Evolutionary conservation across 2,888 invertebrate species (phyloP), one percentile per base, ranked within the genome.

Genomic region (Lepidochitona cinerea): DNA sequence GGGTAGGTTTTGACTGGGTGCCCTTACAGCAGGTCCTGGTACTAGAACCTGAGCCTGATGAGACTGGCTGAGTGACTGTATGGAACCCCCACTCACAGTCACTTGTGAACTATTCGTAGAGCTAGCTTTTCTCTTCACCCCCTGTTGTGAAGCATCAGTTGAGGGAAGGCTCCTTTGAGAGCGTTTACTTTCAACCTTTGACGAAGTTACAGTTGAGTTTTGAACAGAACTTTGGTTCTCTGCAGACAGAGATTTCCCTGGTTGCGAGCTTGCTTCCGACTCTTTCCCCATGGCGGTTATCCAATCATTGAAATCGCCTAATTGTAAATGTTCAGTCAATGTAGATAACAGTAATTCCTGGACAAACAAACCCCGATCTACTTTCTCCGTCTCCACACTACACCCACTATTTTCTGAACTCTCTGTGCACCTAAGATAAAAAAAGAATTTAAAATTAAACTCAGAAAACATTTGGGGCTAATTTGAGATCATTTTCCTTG

Each of bases 311-410:
- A 66, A 23, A 37, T 66, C 66, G 9, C 37, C 76, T 49, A 83
- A 69, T 49, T 83, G 79, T 71, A 89, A 84, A 65, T 85, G 85
- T 75, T 89, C 92, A 72, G 92, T 91, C 85, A 93, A 89, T 75
- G 94, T 93, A 52, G 94, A 93, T 82, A 94, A 90, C 81, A 94
- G 90, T 82, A 95, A 90, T 90, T 94, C 94, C 91, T 94, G 94
- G 78, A 94, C 93, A 91, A 94, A 95, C 85, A 94, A 92, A 87
- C 93, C 93, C 76, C 93, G 92, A 90, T 94, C 94, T 77, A 93
- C 93, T 59, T 32, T 59, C 26, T 59, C 59, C 26, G 26, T 26
- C 29, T 59, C 59, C 59, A 59, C 23, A 59, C 26, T 59, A 23
- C 29, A 14, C 26, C 23, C 59, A 29, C 59, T 26, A 29, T 14